Evolutionary conservation across 2,797 vertebrate genomes (phyloP).

Genomic region (Stomatorhinus walkeri): DNA sequence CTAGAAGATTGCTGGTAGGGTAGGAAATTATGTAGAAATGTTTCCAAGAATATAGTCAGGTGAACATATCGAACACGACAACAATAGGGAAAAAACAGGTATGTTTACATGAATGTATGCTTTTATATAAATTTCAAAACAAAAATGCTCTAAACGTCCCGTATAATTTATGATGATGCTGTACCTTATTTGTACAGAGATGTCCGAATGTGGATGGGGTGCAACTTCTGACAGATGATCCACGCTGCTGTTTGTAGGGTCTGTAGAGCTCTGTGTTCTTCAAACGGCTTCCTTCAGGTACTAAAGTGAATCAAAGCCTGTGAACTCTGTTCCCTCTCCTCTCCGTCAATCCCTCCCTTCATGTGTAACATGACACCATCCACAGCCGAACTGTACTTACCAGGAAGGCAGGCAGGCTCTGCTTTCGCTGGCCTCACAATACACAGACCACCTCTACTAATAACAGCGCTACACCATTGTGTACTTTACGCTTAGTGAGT

Average conservation of each 20-base stretch:
- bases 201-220: constrained; percentile 14
- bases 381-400: constrained; percentile 31
- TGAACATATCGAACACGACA: background rate
- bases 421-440: background rate
- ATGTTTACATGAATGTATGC: background rate
- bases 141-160: background rate
- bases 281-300: constrained; percentile 48
- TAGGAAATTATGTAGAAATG: background rate
- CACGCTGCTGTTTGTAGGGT: constrained; percentile 13
- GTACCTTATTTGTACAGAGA: constrained; percentile 40
- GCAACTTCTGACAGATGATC: background rate
- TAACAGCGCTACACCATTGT: background rate
- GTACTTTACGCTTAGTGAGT: background rate
- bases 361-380: constrained; percentile 59
- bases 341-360: constrained; percentile 17
- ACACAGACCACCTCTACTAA: constrained; percentile 19
- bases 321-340: constrained; percentile 31
- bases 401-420: constrained; percentile 17
- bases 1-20: background rate
- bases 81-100: background rate
- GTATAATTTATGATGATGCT: background rate
- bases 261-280: constrained; percentile 45
- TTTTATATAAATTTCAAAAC: background rate
- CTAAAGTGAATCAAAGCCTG: constrained; percentile 28
- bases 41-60: background rate